These are phyloP conservation scores for Microctonus hyperodae DNA, from an alignment of 2,888 invertebrate genomes.

Conservation along the genomic window DNA sequence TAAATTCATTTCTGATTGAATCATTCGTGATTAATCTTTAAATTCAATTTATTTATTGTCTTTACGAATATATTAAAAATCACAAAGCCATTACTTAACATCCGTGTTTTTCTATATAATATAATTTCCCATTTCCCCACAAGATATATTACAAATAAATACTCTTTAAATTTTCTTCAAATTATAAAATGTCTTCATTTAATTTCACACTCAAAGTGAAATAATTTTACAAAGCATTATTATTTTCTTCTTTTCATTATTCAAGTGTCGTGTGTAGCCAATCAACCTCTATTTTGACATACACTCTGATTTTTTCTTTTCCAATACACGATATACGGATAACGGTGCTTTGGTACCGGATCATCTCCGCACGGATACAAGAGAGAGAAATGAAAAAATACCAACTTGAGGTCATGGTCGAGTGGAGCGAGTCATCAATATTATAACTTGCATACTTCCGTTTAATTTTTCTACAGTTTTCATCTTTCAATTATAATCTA, in stretches of 20 bases:
- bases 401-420: constrained; percentile 25
- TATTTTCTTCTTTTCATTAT: too few species aligned
- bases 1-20: not conserved
- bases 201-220: too few species aligned
- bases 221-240: too few species aligned
- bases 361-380: constrained; percentile 26
- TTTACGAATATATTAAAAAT: not conserved
- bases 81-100: constrained; percentile 3
- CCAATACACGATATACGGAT: constrained; percentile 26
- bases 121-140: not conserved
- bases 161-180: not conserved
- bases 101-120: constrained; percentile 3
- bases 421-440: constrained; percentile 6
- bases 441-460: not conserved
- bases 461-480: not conserved
- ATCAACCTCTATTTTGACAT: not conserved
- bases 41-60: not conserved
- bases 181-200: not conserved
- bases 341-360: constrained; percentile 39
- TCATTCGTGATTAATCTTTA: not conserved
- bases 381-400: constrained; percentile 22
- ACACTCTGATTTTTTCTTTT: constrained; percentile 15
- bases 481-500: not conserved
- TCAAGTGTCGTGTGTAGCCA: not conserved
- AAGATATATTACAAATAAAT: too few species aligned